Conservation (phyloP, 2,797 vertebrate genomes). For the Lycodopsis pacificus region DNA sequence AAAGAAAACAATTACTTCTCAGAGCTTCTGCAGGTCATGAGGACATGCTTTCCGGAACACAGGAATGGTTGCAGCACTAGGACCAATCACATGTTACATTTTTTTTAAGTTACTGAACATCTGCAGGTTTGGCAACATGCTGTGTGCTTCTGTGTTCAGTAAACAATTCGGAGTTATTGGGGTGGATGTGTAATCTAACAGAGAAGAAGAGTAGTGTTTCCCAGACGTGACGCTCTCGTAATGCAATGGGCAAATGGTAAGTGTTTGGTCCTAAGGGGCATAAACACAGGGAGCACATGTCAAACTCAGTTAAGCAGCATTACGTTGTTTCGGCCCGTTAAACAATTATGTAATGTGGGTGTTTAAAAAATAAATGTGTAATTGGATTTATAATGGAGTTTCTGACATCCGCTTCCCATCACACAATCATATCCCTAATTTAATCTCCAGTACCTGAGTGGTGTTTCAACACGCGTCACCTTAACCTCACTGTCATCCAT, state of each 20-base stretch:
- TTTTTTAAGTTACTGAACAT: constrained; percentile 35
- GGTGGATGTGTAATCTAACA: constrained; percentile 43
- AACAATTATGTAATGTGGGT: constrained; percentile 23
- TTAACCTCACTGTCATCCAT: constrained; percentile 1
- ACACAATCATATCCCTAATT: constrained; percentile 12
- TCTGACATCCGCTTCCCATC: constrained; percentile 32
- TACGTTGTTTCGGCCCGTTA: constrained; percentile 34
- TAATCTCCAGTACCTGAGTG: constrained; percentile 3
- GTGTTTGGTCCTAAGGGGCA: constrained; percentile 26
- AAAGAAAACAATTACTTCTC: constrained; percentile 52
- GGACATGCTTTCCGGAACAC: constrained; percentile 41
- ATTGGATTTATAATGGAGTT: constrained; percentile 18
- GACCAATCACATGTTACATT: constrained; percentile 15
- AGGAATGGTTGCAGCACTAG: constrained; percentile 32
- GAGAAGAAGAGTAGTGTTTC: constrained; percentile 19
- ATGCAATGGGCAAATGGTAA: constrained; percentile 18
- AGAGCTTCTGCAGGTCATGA: constrained; percentile 35
- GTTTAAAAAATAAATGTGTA: constrained; percentile 33
- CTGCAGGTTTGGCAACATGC: constrained; percentile 34
- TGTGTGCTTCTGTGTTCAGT: constrained; percentile 30
- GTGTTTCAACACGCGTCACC: constrained; percentile 5
- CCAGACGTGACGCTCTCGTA: constrained; percentile 29
- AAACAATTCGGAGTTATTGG: constrained; percentile 47
- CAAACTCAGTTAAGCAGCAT: constrained; percentile 31
- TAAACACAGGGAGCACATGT: constrained; percentile 10